Base-by-base conservation (phyloP, 2,797 vertebrate species). In the Hephaestus fuliginosus region DNA sequence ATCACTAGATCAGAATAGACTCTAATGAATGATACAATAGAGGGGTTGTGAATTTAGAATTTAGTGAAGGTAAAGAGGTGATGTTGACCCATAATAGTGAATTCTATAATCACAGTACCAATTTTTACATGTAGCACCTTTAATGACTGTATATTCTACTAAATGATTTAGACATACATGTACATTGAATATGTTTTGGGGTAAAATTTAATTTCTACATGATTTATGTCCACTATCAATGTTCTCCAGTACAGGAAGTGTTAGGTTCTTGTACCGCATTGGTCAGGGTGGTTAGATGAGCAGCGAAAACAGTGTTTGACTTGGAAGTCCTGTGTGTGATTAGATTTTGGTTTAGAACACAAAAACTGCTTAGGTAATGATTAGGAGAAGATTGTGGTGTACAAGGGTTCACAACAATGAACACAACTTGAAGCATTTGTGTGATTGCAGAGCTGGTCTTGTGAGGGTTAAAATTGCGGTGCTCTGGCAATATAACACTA, bases 1-100 rank as follows among this genome's bases (percentile, higher is more conserved):
- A 73, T 74, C 67, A 72, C 60, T 14, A 25, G 41, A 65, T 70
- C 20, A 61, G 15, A 71, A 12, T 52, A 46, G 57, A 73, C 39
- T 56, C 15, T 0, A 25, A 18, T 25, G 17, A 75, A 18, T 76
- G 18, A 83, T 44, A 55, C 52, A 66, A 22, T 61, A 39, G 49
- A 2, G 8, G 5, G 30, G 14, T 1, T 64, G 13, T 69, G 25
- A n/a, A 33, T 74, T 72, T 13, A 52, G 14, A 57, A 62, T 72
- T 30, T 17, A 41, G 36, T 72, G 13, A 56, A 12, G 28, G 30
- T 10, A 51, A 49, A 57, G 5, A 17, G 10, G 28, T 13, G 28
- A 56, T 2, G 36, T 71, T 52, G 13, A 18, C 11, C 20, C 28
- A 7, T 14, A 22, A 48, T 12, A 30, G 17, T 18, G 3, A 44